Evolutionary conservation across 2,888 invertebrate species (phyloP).

Genomic region (Drosophila meridiana): DNA sequence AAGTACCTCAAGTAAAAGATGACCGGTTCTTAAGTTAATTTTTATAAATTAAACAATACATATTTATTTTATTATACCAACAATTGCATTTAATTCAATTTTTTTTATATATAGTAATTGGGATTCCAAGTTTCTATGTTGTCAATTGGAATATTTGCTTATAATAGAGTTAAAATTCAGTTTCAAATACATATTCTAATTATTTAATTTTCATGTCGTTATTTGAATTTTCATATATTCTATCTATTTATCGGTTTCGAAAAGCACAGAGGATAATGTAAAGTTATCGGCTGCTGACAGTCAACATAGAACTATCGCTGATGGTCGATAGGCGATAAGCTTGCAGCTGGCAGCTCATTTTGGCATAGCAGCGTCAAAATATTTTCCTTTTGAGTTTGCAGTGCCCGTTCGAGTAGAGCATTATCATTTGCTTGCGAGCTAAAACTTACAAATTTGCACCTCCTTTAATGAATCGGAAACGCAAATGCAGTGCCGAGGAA

Average conservation of each 20-base stretch:
- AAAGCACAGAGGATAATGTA: background rate
- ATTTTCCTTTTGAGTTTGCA: constrained; percentile 31
- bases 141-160: no score
- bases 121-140: no score
- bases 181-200: no score
- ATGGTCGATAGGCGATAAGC: constrained; percentile 21
- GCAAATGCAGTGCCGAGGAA: constrained; percentile 57
- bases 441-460: constrained; percentile 43
- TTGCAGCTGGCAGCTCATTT: constrained; percentile 21
- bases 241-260: background rate
- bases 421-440: constrained; percentile 44
- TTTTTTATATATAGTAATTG: no score
- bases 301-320: constrained; percentile 7
- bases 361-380: constrained; percentile 31
- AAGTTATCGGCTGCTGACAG: background rate
- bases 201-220: no score
- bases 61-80: constrained; percentile 44
- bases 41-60: constrained; percentile 55
- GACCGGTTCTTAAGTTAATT: constrained; percentile 55
- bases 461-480: constrained; percentile 48
- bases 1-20: constrained; percentile 58
- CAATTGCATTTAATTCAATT: background rate
- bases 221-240: background rate
- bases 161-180: no score
- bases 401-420: constrained; percentile 48